A percentile compares a stretch with the other conserved stretches of the same genome.
These are phyloP conservation scores for Cepphus grylle DNA, from an alignment of 2,113 vertebrate species.

Conservation along the genomic window DNA sequence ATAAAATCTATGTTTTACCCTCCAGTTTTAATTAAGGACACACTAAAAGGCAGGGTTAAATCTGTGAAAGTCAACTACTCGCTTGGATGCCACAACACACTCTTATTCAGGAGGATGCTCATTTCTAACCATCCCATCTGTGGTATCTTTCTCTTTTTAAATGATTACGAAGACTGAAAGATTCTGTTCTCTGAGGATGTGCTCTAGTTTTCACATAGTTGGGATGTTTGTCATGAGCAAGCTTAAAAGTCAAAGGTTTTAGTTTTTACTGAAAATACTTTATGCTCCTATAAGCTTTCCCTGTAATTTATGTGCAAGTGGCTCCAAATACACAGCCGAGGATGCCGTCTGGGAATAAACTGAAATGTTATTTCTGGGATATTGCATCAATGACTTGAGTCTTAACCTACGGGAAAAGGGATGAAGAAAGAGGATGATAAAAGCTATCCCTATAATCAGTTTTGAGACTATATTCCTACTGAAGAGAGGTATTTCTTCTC, in stretches of 20 bases:
- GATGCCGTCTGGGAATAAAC: neutral
- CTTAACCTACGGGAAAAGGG: slow-evolving; percentile 7
- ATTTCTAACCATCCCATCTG: neutral
- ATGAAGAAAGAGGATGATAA: slow-evolving; percentile 23
- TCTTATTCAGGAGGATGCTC: neutral
- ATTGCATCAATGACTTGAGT: slow-evolving; percentile 7
- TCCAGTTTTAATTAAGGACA: neutral
- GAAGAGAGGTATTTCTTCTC: neutral
- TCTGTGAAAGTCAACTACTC: neutral
- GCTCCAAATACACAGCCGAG: slow-evolving; percentile 3
- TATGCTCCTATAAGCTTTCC: neutral
- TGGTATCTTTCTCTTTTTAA: neutral
- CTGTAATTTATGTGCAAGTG: slow-evolving; percentile 45
- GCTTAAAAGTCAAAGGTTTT: slow-evolving; percentile 54
- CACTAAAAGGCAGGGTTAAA: neutral
- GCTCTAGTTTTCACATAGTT: neutral
- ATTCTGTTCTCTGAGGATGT: slow-evolving; percentile 40
- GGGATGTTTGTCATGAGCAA: slow-evolving; percentile 23
- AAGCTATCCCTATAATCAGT: slow-evolving; percentile 5
- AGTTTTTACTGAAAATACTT: slow-evolving; percentile 46
- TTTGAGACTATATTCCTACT: neutral
- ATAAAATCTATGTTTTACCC: neutral
- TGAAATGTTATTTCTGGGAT: slow-evolving; percentile 32
- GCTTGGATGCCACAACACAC: neutral
- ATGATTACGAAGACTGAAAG: slow-evolving; percentile 13